Percentiles rank a stretch among this genome's conserved stretches.
Conservation (phyloP, 2,797 vertebrate genomes). For the Tiaroga cobitis region DNA sequence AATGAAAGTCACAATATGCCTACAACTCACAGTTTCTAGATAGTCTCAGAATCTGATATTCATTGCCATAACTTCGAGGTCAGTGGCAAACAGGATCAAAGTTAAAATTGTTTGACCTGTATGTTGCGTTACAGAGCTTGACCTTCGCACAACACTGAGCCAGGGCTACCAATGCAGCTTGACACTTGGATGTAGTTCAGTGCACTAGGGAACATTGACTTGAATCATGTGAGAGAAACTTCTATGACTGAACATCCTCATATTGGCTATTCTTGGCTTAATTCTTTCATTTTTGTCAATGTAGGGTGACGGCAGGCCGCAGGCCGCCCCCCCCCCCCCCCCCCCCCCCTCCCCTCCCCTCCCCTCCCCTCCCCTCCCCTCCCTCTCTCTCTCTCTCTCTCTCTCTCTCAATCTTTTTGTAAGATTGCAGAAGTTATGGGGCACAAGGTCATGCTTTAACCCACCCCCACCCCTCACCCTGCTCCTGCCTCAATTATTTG, state of each 20-base stretch:
- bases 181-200: slow-evolving; percentile 11
- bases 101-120: neutral
- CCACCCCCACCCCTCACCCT: slow-evolving; percentile 38
- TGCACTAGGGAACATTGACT: neutral
- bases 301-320: no score
- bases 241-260: neutral
- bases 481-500: slow-evolving; percentile 54
- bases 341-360: no score
- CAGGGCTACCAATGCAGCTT: neutral
- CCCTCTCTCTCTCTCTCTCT: neutral
- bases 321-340: no score
- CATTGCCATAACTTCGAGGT: neutral
- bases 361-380: no score
- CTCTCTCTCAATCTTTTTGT: slow-evolving; percentile 22
- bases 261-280: neutral
- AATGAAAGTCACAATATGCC: neutral
- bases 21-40: neutral
- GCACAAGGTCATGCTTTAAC: slow-evolving; percentile 37
- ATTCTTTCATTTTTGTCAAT: slow-evolving; percentile 4
- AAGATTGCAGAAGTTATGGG: slow-evolving; percentile 40
- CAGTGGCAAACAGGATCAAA: neutral
- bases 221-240: neutral
- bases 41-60: neutral
- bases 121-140: neutral
- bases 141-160: neutral